These are phyloP conservation scores for Dysmachus trigonus DNA, from an alignment of 2,888 invertebrate species.

Conservation along the genomic window DNA sequence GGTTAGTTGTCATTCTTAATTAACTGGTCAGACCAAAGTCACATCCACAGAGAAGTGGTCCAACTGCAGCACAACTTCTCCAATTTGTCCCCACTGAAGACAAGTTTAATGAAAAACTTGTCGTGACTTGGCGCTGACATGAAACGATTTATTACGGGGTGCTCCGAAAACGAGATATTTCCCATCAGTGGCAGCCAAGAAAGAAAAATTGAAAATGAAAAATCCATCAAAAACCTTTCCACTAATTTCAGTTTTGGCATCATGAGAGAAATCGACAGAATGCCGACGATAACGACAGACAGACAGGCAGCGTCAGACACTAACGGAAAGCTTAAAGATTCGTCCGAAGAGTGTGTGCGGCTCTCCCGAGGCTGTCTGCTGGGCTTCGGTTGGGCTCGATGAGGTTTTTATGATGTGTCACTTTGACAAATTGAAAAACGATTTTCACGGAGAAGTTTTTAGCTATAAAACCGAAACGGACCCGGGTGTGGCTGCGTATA, in stretches of 20 bases:
- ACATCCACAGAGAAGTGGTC: background rate
- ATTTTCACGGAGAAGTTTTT: background rate
- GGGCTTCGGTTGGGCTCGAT: background rate
- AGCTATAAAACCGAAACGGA: background rate
- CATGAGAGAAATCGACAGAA: background rate
- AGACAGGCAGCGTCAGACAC: background rate
- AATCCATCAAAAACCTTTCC: background rate
- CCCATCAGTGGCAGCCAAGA: background rate
- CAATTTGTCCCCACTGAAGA: background rate
- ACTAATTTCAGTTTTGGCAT: background rate
- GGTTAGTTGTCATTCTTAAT: background rate
- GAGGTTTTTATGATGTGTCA: conserved; percentile 14
- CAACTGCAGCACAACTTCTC: background rate
- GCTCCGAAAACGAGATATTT: background rate
- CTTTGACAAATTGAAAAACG: background rate
- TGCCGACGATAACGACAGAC: background rate
- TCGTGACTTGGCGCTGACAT: background rate
- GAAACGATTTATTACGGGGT: conserved; percentile 3
- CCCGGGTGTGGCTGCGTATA: background rate
- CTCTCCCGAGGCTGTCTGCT: background rate
- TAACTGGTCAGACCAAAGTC: background rate
- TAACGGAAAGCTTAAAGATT: background rate
- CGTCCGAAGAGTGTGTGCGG: background rate
- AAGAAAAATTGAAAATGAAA: background rate
- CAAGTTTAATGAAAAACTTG: conserved; percentile 5